Percentiles rank a stretch among this genome's conserved stretches.
These are phyloP conservation scores for Eudyptes chrysolophus DNA, from an alignment of 2,113 vertebrate species.

Conservation along the genomic window DNA sequence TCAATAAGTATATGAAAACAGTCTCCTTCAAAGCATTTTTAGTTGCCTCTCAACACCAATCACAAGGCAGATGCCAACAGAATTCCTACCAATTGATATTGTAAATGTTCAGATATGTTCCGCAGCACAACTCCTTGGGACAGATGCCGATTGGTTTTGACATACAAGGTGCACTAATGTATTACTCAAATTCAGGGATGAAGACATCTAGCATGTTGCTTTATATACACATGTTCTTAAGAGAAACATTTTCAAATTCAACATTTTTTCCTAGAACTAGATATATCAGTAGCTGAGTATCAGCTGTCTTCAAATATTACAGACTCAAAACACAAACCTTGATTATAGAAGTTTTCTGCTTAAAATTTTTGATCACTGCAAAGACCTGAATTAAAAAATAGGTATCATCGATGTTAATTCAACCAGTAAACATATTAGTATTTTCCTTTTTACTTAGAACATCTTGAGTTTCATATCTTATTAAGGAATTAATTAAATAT, in stretches of 20 bases:
- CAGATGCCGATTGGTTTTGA: rapidly evolving
- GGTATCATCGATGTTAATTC: neutral
- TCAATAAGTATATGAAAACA: neutral
- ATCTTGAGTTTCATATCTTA: neutral
- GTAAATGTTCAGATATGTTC: neutral
- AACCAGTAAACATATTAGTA: neutral
- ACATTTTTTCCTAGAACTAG: neutral
- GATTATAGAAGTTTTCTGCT: neutral
- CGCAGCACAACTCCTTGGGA: neutral
- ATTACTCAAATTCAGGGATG: neutral
- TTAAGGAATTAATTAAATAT: neutral
- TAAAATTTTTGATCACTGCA: neutral
- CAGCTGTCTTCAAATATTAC: neutral
- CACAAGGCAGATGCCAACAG: neutral
- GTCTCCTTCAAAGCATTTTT: neutral
- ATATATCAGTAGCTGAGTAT: neutral
- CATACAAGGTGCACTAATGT: neutral
- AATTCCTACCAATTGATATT: neutral
- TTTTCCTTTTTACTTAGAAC: neutral
- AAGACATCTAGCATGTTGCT: neutral
- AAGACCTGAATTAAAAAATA: neutral
- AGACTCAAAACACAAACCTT: neutral
- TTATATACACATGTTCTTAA: neutral
- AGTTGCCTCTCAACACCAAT: neutral
- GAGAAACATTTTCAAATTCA: neutral